These are phyloP conservation scores for Characodon lateralis DNA, from an alignment of 2,797 vertebrate genomes.

Conservation along the genomic window DNA sequence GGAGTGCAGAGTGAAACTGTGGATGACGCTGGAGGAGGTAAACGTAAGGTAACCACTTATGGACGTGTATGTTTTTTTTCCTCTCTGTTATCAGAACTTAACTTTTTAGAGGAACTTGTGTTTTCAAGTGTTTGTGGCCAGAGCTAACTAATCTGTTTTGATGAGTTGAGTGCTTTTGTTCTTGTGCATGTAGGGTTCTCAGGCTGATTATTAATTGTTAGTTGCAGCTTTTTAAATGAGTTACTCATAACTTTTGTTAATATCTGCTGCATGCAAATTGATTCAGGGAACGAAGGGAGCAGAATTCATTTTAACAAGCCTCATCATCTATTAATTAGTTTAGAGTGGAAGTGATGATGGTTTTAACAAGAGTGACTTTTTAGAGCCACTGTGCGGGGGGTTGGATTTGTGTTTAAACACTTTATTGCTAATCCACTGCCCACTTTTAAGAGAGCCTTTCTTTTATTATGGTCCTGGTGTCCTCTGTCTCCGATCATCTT, in stretches of 20 bases:
- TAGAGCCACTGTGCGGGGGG: background rate
- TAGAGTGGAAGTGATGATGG: conserved; percentile 27
- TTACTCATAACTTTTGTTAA: conserved; percentile 41
- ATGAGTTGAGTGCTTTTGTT: conserved; percentile 17
- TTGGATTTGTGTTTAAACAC: conserved; percentile 44
- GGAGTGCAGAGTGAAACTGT: conserved; percentile 47
- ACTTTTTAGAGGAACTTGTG: conserved; percentile 5
- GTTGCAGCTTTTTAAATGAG: conserved; percentile 29
- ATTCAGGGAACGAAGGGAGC: conserved; percentile 26
- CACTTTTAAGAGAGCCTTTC: conserved; percentile 38
- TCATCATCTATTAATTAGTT: conserved; percentile 25
- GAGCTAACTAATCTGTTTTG: background rate
- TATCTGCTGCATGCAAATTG: conserved; percentile 28
- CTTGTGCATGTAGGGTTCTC: conserved; percentile 11
- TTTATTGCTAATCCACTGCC: conserved; percentile 34
- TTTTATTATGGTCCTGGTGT: conserved; percentile 18
- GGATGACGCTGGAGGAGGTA: conserved; percentile 21
- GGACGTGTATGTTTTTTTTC: conserved; percentile 17
- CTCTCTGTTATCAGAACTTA: conserved; percentile 9
- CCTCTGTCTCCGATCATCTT: conserved; percentile 45
- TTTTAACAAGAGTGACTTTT: conserved; percentile 34
- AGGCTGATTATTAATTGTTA: conserved; percentile 26
- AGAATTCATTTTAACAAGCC: conserved; percentile 20
- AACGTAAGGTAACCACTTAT: conserved; percentile 51
- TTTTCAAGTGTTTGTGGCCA: conserved; percentile 1